Percentiles rank a stretch among this genome's conserved stretches.
phyloP scores from a whole-genome alignment of 2,113 vertebrate genomes.

The Zapornia atra region DNA sequence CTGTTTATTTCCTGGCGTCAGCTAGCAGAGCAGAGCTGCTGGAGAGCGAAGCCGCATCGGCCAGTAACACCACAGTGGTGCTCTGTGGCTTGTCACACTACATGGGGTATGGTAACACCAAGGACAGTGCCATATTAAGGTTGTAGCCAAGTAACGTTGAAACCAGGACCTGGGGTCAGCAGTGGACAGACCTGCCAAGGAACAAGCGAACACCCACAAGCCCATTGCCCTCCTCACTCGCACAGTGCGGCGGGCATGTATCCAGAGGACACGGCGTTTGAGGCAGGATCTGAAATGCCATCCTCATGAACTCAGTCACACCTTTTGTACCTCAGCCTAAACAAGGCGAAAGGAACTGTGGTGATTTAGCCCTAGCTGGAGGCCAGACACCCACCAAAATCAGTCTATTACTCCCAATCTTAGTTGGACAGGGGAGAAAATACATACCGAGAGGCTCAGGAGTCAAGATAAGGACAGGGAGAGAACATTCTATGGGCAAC shows the following conservation, averaged over 20 bases:
- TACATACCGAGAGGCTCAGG: too few species aligned
- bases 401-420: too few species aligned
- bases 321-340: neutral
- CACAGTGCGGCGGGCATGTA: neutral
- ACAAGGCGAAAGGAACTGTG: neutral
- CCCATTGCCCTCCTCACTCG: neutral
- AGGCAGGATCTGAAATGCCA: neutral
- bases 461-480: too few species aligned
- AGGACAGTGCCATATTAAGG: neutral
- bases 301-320: neutral
- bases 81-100: neutral
- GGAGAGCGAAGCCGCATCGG: too few species aligned
- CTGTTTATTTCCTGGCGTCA: neutral
- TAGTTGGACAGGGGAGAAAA: too few species aligned
- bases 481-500: too few species aligned
- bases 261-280: neutral
- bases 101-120: neutral
- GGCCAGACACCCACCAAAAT: too few species aligned
- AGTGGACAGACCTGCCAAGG: neutral
- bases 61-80: neutral
- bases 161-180: neutral
- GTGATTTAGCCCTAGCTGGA: too few species aligned
- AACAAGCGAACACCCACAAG: neutral
- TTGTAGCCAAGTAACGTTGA: fast-evolving
- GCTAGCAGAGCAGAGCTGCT: neutral